Evolutionary conservation across 1,140 invertebrate species (phyloP).

Genomic region (Brachionus manjavacas): DNA sequence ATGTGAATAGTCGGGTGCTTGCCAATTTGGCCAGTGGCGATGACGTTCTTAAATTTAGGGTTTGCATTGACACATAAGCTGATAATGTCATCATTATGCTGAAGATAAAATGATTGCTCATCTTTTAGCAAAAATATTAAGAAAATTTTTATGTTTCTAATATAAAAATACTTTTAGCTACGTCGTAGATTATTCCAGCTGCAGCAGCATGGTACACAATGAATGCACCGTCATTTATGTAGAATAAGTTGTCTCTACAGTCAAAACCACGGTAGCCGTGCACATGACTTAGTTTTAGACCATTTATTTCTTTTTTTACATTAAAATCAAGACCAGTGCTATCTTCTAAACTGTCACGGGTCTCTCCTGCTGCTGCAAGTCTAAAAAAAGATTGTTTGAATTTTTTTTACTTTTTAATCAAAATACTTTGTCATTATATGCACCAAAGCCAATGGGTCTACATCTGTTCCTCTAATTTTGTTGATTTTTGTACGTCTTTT

Average conservation of each 20-base stretch:
- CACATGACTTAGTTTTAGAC: conserved; percentile 54
- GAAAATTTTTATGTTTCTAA: background rate
- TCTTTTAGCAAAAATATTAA: background rate
- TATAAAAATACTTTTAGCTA: conserved; percentile 50
- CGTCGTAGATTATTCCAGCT: conserved; percentile 56
- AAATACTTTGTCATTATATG: conserved; percentile 33
- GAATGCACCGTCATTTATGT: conserved; percentile 55
- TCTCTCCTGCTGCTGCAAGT: background rate
- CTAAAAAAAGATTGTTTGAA: too few species aligned
- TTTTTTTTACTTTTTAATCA: background rate
- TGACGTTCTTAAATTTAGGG: conserved; percentile 53
- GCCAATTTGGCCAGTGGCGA: conserved; percentile 57
- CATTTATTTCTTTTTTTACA: conserved; percentile 46
- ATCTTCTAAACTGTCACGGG: background rate
- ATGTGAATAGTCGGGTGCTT: conserved; percentile 51
- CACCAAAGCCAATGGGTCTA: background rate
- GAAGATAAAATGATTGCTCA: conserved; percentile 55
- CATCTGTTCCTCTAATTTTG: background rate
- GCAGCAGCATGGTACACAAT: conserved; percentile 58
- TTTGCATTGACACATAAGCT: conserved; percentile 56
- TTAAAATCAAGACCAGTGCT: background rate
- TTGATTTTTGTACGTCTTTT: conserved; percentile 35
- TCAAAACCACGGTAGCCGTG: conserved; percentile 59
- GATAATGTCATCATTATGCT: conserved; percentile 58
- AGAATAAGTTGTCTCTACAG: conserved; percentile 55